A percentile compares a stretch with the other conserved stretches of the same genome.
Evolutionary conservation across 2,113 vertebrate genomes (phyloP).

Genomic region (Canis aureus): DNA sequence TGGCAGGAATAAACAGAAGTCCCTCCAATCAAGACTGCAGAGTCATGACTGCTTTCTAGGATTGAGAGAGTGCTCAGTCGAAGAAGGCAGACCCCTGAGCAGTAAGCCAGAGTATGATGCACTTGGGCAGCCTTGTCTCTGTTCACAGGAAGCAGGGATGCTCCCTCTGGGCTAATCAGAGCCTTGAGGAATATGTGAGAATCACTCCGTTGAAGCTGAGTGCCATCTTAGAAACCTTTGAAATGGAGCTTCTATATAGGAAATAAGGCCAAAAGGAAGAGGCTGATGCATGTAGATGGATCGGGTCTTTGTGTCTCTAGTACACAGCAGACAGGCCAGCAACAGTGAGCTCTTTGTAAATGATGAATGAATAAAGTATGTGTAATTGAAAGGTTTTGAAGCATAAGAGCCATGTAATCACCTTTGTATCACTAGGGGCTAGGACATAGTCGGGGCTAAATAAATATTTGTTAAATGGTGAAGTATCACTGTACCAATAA

Average conservation of each 20-base stretch:
- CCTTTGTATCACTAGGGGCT: background rate
- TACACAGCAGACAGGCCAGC: accelerated
- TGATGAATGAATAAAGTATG: background rate
- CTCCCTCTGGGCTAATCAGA: background rate
- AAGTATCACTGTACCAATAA: too few relatives aligned
- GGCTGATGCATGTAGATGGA: accelerated
- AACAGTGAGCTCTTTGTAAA: background rate
- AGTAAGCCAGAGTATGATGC: accelerated
- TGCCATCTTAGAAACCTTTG: background rate
- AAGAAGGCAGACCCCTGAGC: background rate
- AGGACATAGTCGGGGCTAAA: too few relatives aligned
- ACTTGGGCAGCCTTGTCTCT: accelerated
- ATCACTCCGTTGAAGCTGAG: background rate
- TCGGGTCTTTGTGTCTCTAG: background rate
- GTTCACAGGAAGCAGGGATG: background rate
- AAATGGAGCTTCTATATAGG: background rate
- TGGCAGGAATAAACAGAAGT: accelerated
- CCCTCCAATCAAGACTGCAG: background rate
- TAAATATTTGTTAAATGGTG: background rate
- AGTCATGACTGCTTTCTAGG: background rate
- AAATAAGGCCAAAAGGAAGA: background rate
- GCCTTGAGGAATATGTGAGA: background rate
- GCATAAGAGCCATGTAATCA: background rate
- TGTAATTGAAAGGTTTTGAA: background rate
- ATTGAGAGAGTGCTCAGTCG: background rate